Evolutionary conservation across 2,888 invertebrate genomes (phyloP).

Genomic region (Muschampia plurimacula): DNA sequence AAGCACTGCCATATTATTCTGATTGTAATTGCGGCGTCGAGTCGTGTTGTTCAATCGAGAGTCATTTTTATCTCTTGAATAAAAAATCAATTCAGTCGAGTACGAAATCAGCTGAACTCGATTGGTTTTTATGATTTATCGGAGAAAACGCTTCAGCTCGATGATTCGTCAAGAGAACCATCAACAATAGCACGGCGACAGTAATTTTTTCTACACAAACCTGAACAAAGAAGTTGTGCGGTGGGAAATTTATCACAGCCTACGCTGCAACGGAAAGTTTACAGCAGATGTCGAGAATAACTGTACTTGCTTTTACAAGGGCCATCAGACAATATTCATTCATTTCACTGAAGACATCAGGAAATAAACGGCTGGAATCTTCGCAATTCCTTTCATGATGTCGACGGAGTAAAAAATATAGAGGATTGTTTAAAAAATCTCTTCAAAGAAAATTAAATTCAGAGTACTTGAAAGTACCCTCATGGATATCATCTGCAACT

Average conservation of each 20-base stretch:
- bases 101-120: slow-evolving; percentile 34
- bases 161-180: slow-evolving; percentile 35
- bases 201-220: slow-evolving; percentile 31
- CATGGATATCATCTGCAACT: no score
- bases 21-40: slow-evolving; percentile 20
- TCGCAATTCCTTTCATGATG: slow-evolving; percentile 1
- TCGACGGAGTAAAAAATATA: not conserved
- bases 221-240: slow-evolving; percentile 33
- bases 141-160: slow-evolving; percentile 20
- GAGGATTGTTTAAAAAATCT: not conserved
- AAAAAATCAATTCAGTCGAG: slow-evolving; percentile 36
- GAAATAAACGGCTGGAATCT: not conserved
- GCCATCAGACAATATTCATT: slow-evolving; percentile 28
- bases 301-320: slow-evolving; percentile 20
- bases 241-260: slow-evolving; percentile 29
- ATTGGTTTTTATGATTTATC: slow-evolving; percentile 59
- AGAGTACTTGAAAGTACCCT: not conserved
- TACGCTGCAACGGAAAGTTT: slow-evolving; percentile 28
- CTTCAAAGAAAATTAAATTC: not conserved
- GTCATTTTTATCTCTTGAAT: slow-evolving; percentile 29
- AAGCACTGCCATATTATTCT: slow-evolving; percentile 15
- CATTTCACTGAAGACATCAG: slow-evolving; percentile 12
- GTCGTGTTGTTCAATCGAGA: slow-evolving; percentile 29
- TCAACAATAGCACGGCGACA: slow-evolving; percentile 27
- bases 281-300: slow-evolving; percentile 28